A percentile compares a stretch with the other conserved stretches of the same genome.
Conservation (phyloP, 2,888 invertebrate genomes). For the Mycalesis mineus region DNA sequence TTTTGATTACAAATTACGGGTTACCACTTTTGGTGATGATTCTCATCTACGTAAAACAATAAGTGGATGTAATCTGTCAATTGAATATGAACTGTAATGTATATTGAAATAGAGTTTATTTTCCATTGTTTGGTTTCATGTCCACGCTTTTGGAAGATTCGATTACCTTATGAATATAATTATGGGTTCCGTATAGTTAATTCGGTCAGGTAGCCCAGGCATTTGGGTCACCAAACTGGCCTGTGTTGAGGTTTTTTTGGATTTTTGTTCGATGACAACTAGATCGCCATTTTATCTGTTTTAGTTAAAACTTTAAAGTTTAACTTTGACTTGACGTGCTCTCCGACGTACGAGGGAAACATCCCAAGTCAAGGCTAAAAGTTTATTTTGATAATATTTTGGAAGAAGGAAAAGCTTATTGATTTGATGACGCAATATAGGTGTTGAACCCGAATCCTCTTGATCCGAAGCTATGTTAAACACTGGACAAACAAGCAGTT, state of each 20-base stretch:
- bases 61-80: conserved; percentile 44
- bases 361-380: too few relatives aligned
- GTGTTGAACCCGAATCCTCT: too few relatives aligned
- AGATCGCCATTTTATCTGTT: too few relatives aligned
- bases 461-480: too few relatives aligned
- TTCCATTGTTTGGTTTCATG: conserved; percentile 42
- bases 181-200: conserved; percentile 57
- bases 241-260: neutral
- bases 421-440: too few relatives aligned
- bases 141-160: conserved; percentile 27
- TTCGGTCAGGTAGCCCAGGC: conserved; percentile 51
- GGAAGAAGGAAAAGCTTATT: too few relatives aligned
- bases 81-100: conserved; percentile 58
- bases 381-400: too few relatives aligned
- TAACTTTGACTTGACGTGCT: too few relatives aligned
- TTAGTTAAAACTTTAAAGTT: too few relatives aligned
- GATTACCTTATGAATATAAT: conserved; percentile 49
- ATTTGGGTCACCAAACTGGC: conserved; percentile 20
- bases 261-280: neutral
- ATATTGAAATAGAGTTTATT: conserved; percentile 56
- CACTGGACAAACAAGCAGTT: too few relatives aligned
- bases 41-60: conserved; percentile 51
- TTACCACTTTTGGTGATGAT: conserved; percentile 76
- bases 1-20: conserved; percentile 78
- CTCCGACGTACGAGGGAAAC: too few relatives aligned